Base-by-base conservation (phyloP, 2,113 vertebrate genomes). In the Mobula hypostoma region DNA sequence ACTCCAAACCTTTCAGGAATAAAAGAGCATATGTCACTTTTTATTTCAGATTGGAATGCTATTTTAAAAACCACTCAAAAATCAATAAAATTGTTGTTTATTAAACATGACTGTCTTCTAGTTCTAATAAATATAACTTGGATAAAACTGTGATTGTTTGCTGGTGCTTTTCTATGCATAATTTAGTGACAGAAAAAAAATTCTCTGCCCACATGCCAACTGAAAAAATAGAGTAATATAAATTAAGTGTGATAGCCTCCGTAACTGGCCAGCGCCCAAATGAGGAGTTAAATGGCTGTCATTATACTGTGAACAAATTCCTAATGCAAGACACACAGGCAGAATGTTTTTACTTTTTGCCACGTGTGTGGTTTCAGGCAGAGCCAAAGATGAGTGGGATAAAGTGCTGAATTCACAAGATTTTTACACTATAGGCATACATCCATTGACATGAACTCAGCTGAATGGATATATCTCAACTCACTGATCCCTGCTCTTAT, bases 351-450 rank as follows among this genome's bases (percentile, higher is more conserved):
- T 90, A 66, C 29, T 66, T 14, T 32, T 66, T 66, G 61, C 61
- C 61, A 66, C n/a, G 7, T 66, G 61, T 90, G 29, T n/a, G 61
- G 61, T 66, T 68, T 90, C 14, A 90, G 61, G 29, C 85, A 32
- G 61, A 19, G 63, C 85, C 66, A n/a, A 66, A 32, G 61, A 32
- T 3, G 61, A 90, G 12, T 32, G 85, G 61, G 85, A 58, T 61
- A 87, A 85, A 87, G 11, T 63, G 83, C 83, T 90, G 61, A 90
- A 66, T 90, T 66, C 85, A 90, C 58, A 90, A 32, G 85, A 36
- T 66, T 66, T 90, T 66, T n/a, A 32, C 27, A 87, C 0, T 2
- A n/a, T 24, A 87, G 76, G 1, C 83, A 63, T 48, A 87, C 29
- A 63, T 61, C 48, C 85, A 87, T 27, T 27, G 63, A 11, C 63